A percentile compares a stretch with the other conserved stretches of the same genome.
Conservation (phyloP, 2,113 vertebrate species). For the Ochotona princeps region DNA sequence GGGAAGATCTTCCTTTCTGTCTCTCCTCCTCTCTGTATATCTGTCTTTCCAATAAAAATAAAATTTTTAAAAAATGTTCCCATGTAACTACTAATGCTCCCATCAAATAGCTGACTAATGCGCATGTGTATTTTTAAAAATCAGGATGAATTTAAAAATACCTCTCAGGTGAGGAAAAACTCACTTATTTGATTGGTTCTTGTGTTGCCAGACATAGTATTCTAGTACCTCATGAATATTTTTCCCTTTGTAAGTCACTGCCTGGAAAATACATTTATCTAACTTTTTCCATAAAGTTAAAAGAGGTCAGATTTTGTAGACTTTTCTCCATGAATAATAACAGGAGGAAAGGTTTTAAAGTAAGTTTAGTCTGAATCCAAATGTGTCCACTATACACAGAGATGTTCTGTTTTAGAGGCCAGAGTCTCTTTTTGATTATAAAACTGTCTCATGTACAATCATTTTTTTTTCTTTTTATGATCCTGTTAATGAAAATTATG, state of each 20-base stretch:
- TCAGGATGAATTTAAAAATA: conserved; percentile 40
- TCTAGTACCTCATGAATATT: conserved; percentile 41
- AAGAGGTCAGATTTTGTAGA: conserved; percentile 38
- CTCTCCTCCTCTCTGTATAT: no score
- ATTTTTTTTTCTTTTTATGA: neutral
- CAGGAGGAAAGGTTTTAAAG: neutral
- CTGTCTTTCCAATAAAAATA: no score
- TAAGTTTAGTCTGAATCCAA: conserved; percentile 7
- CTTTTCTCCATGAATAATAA: conserved; percentile 23
- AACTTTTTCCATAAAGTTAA: conserved; percentile 34
- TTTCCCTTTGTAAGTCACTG: conserved; percentile 46
- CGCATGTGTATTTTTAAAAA: neutral
- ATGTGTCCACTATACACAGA: neutral
- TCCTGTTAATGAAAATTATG: conserved; percentile 28
- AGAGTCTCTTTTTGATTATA: neutral
- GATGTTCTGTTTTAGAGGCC: neutral
- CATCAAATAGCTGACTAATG: conserved; percentile 12
- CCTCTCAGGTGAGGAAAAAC: neutral
- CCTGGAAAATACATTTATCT: conserved; percentile 30
- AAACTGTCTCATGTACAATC: neutral
- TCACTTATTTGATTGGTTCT: conserved; percentile 14
- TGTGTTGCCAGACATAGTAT: neutral
- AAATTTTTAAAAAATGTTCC: no score
- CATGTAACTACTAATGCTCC: conserved; percentile 14
- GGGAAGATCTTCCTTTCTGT: no score